Conservation (phyloP, 1,140 invertebrate species). For the Portunus trituberculatus region DNA sequence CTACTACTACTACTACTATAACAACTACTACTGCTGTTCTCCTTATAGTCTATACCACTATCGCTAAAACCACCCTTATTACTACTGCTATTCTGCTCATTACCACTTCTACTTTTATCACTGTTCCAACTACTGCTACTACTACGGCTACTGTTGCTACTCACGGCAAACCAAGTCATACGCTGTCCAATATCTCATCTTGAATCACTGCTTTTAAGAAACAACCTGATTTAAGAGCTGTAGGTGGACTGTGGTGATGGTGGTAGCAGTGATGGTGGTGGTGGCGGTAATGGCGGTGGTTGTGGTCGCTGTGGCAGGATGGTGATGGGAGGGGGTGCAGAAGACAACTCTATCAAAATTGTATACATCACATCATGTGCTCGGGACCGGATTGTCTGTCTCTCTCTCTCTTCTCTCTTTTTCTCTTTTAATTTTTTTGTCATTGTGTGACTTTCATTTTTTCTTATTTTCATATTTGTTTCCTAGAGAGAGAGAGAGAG, state of each 20-base stretch:
- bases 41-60: background rate
- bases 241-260: background rate
- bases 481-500: background rate
- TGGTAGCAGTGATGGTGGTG: background rate
- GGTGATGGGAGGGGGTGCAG: background rate
- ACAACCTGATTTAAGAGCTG: background rate
- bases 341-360: background rate
- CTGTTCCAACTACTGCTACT: background rate
- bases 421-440: background rate
- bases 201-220: background rate
- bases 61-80: background rate
- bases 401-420: too few species aligned
- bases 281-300: background rate
- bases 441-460: background rate
- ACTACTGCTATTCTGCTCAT: background rate
- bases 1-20: background rate
- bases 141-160: background rate
- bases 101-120: background rate
- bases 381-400: too few species aligned
- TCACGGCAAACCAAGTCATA: background rate
- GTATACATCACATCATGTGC: too few species aligned
- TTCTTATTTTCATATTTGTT: background rate
- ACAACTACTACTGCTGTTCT: background rate
- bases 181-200: background rate
- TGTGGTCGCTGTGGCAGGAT: background rate